A percentile compares a stretch with the other conserved stretches of the same genome.
These are phyloP conservation scores for Temnothorax longispinosus DNA, from an alignment of 1,140 invertebrate species.

Conservation along the genomic window DNA sequence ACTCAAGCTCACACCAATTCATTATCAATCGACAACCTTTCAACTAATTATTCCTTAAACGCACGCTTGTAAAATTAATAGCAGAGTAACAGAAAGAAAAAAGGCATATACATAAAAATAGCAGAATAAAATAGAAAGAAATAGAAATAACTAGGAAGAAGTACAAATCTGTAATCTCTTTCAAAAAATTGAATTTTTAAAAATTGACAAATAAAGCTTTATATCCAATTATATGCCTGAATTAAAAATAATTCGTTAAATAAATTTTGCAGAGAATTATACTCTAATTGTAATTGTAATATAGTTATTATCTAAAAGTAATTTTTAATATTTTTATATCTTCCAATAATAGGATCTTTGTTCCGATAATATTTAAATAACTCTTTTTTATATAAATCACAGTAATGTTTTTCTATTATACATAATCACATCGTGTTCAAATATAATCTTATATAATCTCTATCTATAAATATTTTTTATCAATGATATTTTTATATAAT, in stretches of 20 bases:
- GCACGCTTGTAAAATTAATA: not conserved
- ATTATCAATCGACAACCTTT: not conserved
- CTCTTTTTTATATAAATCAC: not conserved
- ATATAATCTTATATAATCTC: not conserved
- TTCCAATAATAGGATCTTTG: not conserved
- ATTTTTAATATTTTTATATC: not conserved
- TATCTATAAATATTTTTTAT: not conserved
- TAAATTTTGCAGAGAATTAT: not conserved
- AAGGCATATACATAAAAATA: not conserved
- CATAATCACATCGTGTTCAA: not conserved
- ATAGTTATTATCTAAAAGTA: too few relatives aligned
- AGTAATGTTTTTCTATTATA: not conserved
- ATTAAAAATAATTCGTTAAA: not conserved
- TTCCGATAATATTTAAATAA: not conserved
- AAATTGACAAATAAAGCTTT: not conserved
- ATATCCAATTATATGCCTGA: not conserved
- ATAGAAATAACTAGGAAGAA: not conserved
- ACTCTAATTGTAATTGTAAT: not conserved
- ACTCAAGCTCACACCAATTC: not conserved
- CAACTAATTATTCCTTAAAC: not conserved
- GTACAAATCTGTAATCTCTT: not conserved
- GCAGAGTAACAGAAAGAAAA: not conserved
- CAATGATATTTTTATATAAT: not conserved
- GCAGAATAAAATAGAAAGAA: not conserved
- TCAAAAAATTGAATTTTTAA: not conserved